Percentiles rank a stretch among this genome's conserved stretches.
Evolutionary conservation across 2,113 vertebrate genomes (phyloP).

Genomic region (Genyomyrus donnyi): DNA sequence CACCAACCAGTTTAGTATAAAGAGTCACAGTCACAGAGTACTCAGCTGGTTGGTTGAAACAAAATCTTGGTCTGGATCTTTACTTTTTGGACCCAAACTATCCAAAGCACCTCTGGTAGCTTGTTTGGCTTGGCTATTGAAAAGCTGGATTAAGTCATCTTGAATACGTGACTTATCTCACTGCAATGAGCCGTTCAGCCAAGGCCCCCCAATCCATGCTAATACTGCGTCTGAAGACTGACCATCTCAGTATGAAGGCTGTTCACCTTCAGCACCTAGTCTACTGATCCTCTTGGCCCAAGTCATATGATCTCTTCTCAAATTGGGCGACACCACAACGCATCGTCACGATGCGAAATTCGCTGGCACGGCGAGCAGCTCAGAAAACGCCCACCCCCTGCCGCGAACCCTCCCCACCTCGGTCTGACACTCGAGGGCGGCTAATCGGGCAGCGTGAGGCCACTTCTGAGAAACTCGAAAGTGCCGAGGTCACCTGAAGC

Average conservation of each 20-base stretch:
- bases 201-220: neutral
- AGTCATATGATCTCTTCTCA: neutral
- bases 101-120: neutral
- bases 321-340: neutral
- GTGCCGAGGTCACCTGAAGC: neutral
- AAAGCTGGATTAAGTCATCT: neutral
- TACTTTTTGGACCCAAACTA: neutral
- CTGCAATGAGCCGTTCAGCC: neutral
- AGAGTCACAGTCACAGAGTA: neutral
- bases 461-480: neutral
- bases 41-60: neutral
- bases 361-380: neutral
- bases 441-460: neutral
- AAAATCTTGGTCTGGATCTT: neutral
- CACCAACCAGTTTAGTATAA: neutral
- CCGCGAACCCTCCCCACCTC: neutral
- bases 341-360: neutral
- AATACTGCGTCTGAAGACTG: neutral
- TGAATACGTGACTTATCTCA: neutral
- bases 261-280: neutral
- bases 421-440: neutral
- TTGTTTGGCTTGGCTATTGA: neutral
- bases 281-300: neutral
- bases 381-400: neutral
- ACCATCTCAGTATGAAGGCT: neutral